Percentiles rank a stretch among this genome's conserved stretches.
Conservation (phyloP, 2,888 invertebrate species). For the Gastracanthus pulcherrimus region DNA sequence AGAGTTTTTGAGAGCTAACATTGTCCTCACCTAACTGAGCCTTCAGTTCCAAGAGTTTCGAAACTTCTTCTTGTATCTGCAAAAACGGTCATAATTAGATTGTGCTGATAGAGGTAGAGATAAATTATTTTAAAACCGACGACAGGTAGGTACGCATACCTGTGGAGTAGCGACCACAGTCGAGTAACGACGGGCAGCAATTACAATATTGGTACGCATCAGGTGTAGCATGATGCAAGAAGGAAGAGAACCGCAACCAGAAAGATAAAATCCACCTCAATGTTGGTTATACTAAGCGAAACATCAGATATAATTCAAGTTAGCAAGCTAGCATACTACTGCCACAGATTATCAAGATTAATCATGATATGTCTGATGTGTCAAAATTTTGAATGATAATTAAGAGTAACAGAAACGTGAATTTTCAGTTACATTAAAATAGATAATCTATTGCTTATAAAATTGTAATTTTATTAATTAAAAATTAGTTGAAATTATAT, state of each 20-base stretch:
- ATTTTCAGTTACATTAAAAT: not conserved
- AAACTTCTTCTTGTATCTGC: conserved; percentile 92
- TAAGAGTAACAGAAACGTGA: not conserved
- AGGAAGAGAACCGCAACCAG: conserved; percentile 66
- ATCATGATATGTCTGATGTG: not conserved
- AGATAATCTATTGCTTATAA: too few species aligned
- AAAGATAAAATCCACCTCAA: conserved; percentile 75
- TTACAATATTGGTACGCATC: conserved; percentile 67
- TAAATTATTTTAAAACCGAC: conserved; percentile 16
- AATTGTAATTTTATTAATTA: too few species aligned
- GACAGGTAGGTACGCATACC: conserved; percentile 67
- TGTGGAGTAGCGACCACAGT: conserved; percentile 67
- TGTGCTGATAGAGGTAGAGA: not conserved
- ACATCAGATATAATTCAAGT: conserved; percentile 70
- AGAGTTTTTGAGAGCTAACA: conserved; percentile 85
- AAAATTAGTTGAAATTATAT: too few species aligned
- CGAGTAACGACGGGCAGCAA: conserved; percentile 67
- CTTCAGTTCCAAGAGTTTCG: conserved; percentile 89
- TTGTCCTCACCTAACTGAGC: conserved; percentile 83
- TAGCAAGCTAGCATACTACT: conserved; percentile 65
- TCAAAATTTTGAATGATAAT: not conserved
- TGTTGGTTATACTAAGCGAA: conserved; percentile 72
- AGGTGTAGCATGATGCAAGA: conserved; percentile 69
- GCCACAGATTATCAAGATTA: conserved; percentile 60
- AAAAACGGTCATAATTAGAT: conserved; percentile 61